Evolutionary conservation across 2,888 invertebrate genomes (phyloP).

Genomic region (Schrankia costaestrigalis): DNA sequence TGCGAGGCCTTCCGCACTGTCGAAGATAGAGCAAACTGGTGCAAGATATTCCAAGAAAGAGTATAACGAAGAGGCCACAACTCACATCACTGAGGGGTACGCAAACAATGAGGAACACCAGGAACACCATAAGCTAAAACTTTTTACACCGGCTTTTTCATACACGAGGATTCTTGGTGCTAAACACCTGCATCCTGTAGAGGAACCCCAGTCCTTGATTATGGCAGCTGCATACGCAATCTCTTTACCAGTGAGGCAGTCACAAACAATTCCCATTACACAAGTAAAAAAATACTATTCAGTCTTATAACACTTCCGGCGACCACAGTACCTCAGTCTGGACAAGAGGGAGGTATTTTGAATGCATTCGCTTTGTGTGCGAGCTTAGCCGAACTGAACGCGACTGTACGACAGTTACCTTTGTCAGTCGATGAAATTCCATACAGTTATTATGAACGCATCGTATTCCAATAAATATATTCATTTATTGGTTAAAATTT

Average conservation of each 20-base stretch:
- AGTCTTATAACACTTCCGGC: slow-evolving; percentile 2
- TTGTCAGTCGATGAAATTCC: slow-evolving; percentile 19
- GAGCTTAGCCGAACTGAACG: slow-evolving; percentile 1
- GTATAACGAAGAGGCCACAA: too few relatives aligned
- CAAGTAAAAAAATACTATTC: background rate
- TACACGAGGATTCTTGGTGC: too few relatives aligned
- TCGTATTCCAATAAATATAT: slow-evolving; percentile 3
- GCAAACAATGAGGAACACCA: too few relatives aligned
- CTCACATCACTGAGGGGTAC: too few relatives aligned
- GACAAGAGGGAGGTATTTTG: slow-evolving; percentile 14
- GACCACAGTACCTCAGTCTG: slow-evolving; percentile 10
- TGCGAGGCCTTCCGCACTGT: too few relatives aligned
- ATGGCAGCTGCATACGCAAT: too few relatives aligned
- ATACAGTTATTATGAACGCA: slow-evolving; percentile 5
- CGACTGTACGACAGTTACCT: slow-evolving; percentile 10
- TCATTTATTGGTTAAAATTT: slow-evolving; percentile 4
- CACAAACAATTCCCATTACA: background rate
- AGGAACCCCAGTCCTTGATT: too few relatives aligned
- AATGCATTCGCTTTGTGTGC: slow-evolving; percentile 13
- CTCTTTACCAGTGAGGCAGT: background rate
- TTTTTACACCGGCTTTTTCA: too few relatives aligned
- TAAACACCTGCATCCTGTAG: too few relatives aligned
- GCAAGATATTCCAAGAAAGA: too few relatives aligned
- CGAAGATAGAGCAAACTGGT: too few relatives aligned
- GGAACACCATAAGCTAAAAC: too few relatives aligned